Base-by-base conservation (phyloP, 2,797 vertebrate species). In the Harpagifer antarcticus region DNA sequence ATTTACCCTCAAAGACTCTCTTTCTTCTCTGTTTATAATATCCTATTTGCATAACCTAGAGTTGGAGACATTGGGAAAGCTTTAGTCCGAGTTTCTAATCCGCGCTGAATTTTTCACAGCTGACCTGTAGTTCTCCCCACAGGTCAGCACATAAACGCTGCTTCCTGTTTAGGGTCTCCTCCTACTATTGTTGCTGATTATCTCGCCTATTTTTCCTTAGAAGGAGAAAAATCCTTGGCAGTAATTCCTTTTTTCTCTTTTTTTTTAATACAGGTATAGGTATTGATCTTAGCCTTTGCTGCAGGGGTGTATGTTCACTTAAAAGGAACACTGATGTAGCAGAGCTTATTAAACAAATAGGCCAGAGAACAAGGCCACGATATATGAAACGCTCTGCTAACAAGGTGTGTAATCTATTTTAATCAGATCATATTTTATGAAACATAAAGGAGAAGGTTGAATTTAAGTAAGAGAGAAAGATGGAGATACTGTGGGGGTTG, bases 361-460 rank as follows among this genome's bases (percentile, higher is more conserved):
- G 88, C 89, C 85, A 54, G 80, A 81, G 88, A 90, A 89, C 91
- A 91, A 91, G 91, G 88, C 91, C 90, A 69, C 83, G 58, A 76
- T 81, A 93, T 92, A 91, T 89, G 90, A 88, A 91, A 85, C 81
- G 76, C 88, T 87, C 86, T 2, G 79, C 90, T 93, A 93, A 93
- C 92, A 92, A 93, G 93, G 93, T 92, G 93, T 88, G 90, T 92
- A 93, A 93, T 94, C 91, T 89, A 80, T 89, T 93, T 91, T 92
- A 93, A 94, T 94, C 92, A 90, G 71, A 89, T 94, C 92, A 93
- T 92, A 83, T 91, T 93, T 92, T 89, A 91, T 91, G 86, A 90
- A 92, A 93, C 88, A n/a, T n/a, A n/a, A 84, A 86, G 90, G 89
- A 85, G 83, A 89, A 61, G 86, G 75, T 75, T 89, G 90, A 87